These are phyloP conservation scores for Montipora capricornis DNA, from an alignment of 64 coral and sea anemone genomes.

Conservation along the genomic window DNA sequence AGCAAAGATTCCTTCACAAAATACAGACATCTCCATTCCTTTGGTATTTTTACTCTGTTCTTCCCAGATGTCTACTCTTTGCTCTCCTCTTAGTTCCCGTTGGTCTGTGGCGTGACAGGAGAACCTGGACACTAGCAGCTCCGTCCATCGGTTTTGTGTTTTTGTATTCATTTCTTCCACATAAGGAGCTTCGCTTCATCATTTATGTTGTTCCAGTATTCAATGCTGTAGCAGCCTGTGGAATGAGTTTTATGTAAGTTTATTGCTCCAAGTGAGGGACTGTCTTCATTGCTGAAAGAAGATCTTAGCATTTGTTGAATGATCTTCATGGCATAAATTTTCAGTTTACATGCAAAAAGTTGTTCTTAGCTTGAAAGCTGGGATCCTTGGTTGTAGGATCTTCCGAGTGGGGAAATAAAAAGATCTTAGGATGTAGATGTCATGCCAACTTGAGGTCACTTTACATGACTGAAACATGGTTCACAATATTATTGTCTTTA, in stretches of 20 bases:
- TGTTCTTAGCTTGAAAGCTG: too few relatives aligned
- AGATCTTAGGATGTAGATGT: too few relatives aligned
- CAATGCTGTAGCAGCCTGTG: conserved; percentile 91
- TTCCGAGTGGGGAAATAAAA: too few relatives aligned
- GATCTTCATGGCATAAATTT: too few relatives aligned
- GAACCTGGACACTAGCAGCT: conserved; percentile 75
- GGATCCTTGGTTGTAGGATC: too few relatives aligned
- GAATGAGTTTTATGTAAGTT: conserved; percentile 95
- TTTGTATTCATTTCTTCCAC: conserved; percentile 90
- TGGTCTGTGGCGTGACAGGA: conserved; percentile 88
- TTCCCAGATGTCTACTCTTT: conserved; percentile 89
- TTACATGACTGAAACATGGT: too few relatives aligned
- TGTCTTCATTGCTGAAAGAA: too few relatives aligned
- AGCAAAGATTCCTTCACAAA: conserved; percentile 1
- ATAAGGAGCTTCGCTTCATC: conserved; percentile 98
- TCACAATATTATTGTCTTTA: too few relatives aligned
- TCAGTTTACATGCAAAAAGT: too few relatives aligned
- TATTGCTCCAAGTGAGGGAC: too few relatives aligned
- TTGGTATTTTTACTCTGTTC: conserved; percentile 98
- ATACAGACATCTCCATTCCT: conserved; percentile 88
- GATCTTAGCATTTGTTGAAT: too few relatives aligned
- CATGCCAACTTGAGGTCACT: too few relatives aligned
- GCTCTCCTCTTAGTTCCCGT: conserved; percentile 70
- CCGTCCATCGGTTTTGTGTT: conserved; percentile 81
- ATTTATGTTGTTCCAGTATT: conserved; percentile 92